A percentile compares a stretch with the other conserved stretches of the same genome.
These are phyloP conservation scores for Sebastiscus albofasciatus DNA, from an alignment of 2,797 vertebrate species.

Conservation along the genomic window DNA sequence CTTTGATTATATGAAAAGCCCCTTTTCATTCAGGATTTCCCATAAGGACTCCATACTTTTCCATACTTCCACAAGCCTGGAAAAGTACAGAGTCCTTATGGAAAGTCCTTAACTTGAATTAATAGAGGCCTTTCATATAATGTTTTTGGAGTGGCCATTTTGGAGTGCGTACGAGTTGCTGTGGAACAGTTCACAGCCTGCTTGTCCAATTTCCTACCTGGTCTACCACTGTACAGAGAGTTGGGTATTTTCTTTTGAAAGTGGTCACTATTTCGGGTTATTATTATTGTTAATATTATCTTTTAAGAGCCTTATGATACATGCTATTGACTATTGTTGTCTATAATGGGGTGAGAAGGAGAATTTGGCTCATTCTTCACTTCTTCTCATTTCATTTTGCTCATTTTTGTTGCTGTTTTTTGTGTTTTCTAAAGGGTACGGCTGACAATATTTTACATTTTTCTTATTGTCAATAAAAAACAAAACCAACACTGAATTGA, in stretches of 20 bases:
- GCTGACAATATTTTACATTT: background rate
- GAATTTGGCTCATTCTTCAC: background rate
- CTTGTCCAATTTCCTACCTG: conserved; percentile 36
- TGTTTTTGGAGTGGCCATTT: conserved; percentile 35
- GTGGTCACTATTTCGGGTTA: background rate
- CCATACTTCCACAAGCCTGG: conserved; percentile 44
- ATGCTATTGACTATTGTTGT: background rate
- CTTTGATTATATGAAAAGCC: conserved; percentile 40
- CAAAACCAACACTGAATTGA: background rate
- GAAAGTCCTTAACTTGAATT: conserved; percentile 52
- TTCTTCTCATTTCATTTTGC: background rate
- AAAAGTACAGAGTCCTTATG: conserved; percentile 36
- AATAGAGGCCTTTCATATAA: conserved; percentile 60
- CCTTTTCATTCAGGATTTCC: conserved; percentile 46
- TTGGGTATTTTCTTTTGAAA: background rate
- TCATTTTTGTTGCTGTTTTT: background rate
- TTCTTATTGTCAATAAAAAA: background rate
- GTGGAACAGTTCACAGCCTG: conserved; percentile 29
- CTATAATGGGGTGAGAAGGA: background rate
- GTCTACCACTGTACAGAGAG: background rate
- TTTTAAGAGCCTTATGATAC: background rate
- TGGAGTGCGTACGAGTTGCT: background rate
- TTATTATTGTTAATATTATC: background rate
- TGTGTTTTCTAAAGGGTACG: background rate
- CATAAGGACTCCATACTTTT: conserved; percentile 34